A percentile compares a stretch with the other conserved stretches of the same genome.
Evolutionary conservation across 2,797 vertebrate species (phyloP).

Genomic region (Siniperca undulata): DNA sequence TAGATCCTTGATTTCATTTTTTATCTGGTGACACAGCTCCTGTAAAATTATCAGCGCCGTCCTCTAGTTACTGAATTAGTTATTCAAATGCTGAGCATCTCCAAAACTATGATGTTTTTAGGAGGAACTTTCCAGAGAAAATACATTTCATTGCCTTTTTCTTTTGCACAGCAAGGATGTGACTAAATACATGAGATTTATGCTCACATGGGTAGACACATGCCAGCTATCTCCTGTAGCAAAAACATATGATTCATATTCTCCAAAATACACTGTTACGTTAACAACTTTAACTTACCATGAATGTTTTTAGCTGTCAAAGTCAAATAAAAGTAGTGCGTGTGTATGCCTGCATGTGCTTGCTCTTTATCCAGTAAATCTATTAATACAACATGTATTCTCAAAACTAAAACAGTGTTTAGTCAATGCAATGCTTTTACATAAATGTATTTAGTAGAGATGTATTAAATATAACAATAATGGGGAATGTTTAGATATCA

Average conservation of each 20-base stretch:
- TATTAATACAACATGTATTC: conserved; percentile 3
- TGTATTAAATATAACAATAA: background rate
- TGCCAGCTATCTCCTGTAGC: conserved; percentile 25
- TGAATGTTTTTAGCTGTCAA: conserved; percentile 3
- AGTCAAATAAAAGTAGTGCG: conserved; percentile 18
- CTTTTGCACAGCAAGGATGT: conserved; percentile 27
- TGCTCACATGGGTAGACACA: conserved; percentile 43
- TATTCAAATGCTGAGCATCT: conserved; percentile 29
- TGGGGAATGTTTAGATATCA: background rate
- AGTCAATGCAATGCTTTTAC: background rate
- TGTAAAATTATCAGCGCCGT: conserved; percentile 20
- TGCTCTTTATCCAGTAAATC: conserved; percentile 2
- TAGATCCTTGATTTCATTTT: conserved; percentile 36
- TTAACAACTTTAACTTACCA: background rate
- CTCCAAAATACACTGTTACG: conserved; percentile 32
- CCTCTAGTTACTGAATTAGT: conserved; percentile 25
- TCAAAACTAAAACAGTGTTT: background rate
- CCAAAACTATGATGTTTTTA: conserved; percentile 27
- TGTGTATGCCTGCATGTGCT: background rate
- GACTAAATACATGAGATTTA: conserved; percentile 34
- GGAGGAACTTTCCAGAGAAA: conserved; percentile 24
- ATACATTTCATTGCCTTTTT: conserved; percentile 15
- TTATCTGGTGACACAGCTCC: conserved; percentile 22
- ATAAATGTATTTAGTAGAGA: background rate
- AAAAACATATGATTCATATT: conserved; percentile 46